phyloP scores from a whole-genome alignment of 2,888 invertebrate species.

The Phyto melanocephala region DNA sequence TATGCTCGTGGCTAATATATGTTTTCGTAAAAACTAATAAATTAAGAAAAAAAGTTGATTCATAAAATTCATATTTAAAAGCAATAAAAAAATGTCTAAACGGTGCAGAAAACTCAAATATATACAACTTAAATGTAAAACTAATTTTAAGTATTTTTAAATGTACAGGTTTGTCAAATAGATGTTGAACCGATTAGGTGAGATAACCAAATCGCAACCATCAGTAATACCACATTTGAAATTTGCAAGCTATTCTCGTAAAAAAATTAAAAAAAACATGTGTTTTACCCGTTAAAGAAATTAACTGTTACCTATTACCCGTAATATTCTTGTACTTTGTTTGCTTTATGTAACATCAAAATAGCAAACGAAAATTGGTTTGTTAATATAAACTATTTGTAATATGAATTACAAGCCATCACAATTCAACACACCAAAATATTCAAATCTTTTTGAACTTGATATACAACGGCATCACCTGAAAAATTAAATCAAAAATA shows the following conservation, averaged over 20 bases:
- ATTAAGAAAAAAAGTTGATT: not conserved
- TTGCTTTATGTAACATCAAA: conserved; percentile 10
- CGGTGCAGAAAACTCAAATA: not conserved
- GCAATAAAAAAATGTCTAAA: not conserved
- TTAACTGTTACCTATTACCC: not conserved
- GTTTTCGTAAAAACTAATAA: not conserved
- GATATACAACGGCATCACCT: not conserved
- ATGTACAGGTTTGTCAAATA: too few species aligned
- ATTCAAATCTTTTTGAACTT: conserved; percentile 25
- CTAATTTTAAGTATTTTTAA: too few species aligned
- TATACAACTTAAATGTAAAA: not conserved
- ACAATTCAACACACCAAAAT: not conserved
- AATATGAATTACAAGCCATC: conserved; percentile 11
- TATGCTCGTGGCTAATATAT: not conserved
- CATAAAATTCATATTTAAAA: not conserved
- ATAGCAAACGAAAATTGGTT: conserved; percentile 37
- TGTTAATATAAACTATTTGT: conserved; percentile 50
- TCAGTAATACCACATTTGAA: too few species aligned
- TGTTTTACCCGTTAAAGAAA: too few species aligned
- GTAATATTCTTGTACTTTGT: conserved; percentile 1
- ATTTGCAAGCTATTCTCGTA: too few species aligned
- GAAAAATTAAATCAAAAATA: not conserved
- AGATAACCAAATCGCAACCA: too few species aligned
- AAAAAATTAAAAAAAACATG: too few species aligned
- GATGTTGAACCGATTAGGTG: too few species aligned